Conservation (phyloP, 1,140 invertebrate genomes). For the Orchestia grillus region DNA sequence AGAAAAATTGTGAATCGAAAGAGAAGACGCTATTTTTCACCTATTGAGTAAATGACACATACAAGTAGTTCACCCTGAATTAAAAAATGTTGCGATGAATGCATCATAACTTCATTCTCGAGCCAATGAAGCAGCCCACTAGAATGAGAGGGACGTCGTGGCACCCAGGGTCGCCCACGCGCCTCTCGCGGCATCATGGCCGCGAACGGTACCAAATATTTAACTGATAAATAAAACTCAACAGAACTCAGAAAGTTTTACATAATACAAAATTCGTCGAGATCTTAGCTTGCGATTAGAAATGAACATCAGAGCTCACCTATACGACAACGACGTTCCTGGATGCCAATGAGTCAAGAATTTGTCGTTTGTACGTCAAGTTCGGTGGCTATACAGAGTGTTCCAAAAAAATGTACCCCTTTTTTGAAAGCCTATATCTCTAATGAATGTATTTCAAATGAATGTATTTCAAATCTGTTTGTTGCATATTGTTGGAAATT, state of each 20-base stretch:
- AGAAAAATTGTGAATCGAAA: slow-evolving; percentile 12
- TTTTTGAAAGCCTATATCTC: too few species aligned
- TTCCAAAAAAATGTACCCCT: too few species aligned
- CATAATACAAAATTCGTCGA: not conserved
- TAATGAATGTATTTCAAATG: too few species aligned
- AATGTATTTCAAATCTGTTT: too few species aligned
- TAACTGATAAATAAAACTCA: not conserved
- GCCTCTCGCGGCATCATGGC: too few species aligned
- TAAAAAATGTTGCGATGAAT: not conserved
- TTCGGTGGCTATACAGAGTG: too few species aligned
- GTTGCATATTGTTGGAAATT: too few species aligned
- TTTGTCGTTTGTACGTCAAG: not conserved
- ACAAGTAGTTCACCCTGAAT: not conserved
- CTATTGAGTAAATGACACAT: not conserved
- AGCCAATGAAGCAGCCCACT: not conserved
- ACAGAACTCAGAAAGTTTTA: not conserved
- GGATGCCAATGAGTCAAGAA: not conserved
- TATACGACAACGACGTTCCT: not conserved
- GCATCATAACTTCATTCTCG: not conserved
- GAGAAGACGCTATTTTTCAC: not conserved
- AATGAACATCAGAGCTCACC: not conserved
- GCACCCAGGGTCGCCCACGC: too few species aligned
- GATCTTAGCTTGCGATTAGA: not conserved
- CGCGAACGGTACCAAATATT: not conserved
- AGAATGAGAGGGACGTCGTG: not conserved